These are phyloP conservation scores for Malthinus flaveolus DNA, from an alignment of 2,888 invertebrate genomes.

Conservation along the genomic window DNA sequence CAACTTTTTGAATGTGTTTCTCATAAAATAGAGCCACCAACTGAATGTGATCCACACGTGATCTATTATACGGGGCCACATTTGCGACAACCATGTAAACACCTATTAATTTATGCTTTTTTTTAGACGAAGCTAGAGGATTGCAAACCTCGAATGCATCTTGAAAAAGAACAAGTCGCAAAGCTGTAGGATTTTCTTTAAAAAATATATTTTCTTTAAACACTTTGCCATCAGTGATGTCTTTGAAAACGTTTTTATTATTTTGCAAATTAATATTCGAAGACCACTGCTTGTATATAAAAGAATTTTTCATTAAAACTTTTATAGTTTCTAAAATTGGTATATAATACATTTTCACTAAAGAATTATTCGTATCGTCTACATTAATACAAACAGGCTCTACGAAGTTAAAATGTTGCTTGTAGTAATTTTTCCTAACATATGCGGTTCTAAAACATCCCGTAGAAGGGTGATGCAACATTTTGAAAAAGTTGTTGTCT, in stretches of 20 bases:
- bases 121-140: slow-evolving; percentile 39
- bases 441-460: slow-evolving; percentile 8
- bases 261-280: neutral
- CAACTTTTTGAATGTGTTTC: slow-evolving; percentile 35
- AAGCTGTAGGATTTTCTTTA: slow-evolving; percentile 5
- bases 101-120: slow-evolving; percentile 40
- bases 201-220: slow-evolving; percentile 27
- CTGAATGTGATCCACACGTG: slow-evolving; percentile 36
- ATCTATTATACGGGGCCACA: slow-evolving; percentile 34
- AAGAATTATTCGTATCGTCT: slow-evolving; percentile 1
- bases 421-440: slow-evolving; percentile 18
- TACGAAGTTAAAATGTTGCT: slow-evolving; percentile 18
- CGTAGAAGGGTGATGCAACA: neutral
- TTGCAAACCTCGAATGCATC: slow-evolving; percentile 43
- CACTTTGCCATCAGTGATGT: slow-evolving; percentile 21
- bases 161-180: slow-evolving; percentile 40
- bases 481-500: slow-evolving; percentile 8
- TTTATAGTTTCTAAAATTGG: slow-evolving; percentile 15
- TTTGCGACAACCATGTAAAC: slow-evolving; percentile 41
- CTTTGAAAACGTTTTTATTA: slow-evolving; percentile 1
- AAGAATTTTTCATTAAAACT: neutral
- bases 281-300: neutral
- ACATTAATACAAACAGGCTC: slow-evolving; percentile 9
- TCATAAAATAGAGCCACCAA: slow-evolving; percentile 40
- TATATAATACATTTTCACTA: slow-evolving; percentile 14